A percentile compares a stretch with the other conserved stretches of the same genome.
phyloP scores from a whole-genome alignment of 2,113 vertebrate genomes.

The Epinephelus lanceolatus region DNA sequence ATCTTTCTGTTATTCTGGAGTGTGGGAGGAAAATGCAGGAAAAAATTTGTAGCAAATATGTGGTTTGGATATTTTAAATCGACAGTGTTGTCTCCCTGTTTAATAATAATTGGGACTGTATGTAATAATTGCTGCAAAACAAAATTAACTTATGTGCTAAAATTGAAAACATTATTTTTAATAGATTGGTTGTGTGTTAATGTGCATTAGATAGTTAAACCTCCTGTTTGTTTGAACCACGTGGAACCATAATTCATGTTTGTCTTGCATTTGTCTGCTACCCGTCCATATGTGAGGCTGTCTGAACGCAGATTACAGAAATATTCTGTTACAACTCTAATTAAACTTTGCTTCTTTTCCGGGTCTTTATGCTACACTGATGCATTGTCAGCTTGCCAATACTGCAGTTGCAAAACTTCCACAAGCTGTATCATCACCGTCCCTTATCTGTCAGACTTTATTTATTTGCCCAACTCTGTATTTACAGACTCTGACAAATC shows the following conservation, averaged over 20 bases:
- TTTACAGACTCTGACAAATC: slow-evolving; percentile 70
- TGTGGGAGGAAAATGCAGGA: not conserved
- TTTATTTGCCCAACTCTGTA: slow-evolving; percentile 66
- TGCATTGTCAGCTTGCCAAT: slow-evolving; percentile 31
- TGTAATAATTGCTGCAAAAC: not conserved
- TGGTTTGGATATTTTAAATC: not conserved
- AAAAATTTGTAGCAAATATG: not conserved
- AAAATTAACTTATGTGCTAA: not conserved
- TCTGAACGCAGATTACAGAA: slow-evolving; percentile 3
- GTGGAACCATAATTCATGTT: not conserved
- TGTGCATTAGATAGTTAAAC: not conserved
- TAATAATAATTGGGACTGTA: not conserved
- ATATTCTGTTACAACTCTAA: not conserved
- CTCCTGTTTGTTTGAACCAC: not conserved
- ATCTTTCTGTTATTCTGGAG: not conserved
- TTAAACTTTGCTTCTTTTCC: slow-evolving; percentile 23
- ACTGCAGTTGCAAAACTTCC: slow-evolving; percentile 36
- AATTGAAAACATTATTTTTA: not conserved
- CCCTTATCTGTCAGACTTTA: slow-evolving; percentile 61
- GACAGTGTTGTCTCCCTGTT: not conserved
- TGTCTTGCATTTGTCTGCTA: not conserved
- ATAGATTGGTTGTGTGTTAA: not conserved
- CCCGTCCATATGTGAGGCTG: not conserved
- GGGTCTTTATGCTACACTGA: slow-evolving; percentile 24
- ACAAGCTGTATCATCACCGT: slow-evolving; percentile 34